Evolutionary conservation across 2,888 invertebrate species (phyloP), one percentile per base, ranked within the genome.

Genomic region (Chaitophorus viminalis): DNA sequence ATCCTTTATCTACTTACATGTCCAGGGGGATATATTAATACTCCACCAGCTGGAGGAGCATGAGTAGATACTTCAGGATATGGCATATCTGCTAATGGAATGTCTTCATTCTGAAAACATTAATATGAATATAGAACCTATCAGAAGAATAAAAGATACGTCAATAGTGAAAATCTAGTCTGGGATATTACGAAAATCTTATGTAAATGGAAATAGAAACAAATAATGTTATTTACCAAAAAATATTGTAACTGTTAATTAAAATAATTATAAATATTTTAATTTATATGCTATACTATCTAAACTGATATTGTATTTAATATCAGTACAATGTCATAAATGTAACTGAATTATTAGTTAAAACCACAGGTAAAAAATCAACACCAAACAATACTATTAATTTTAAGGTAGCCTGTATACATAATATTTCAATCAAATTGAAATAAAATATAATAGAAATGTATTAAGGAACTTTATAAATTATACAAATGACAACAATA

Each of bases 71-170:
- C 92, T 90, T 95, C 95, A 90, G 94, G 94, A 91, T 94, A 95
- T 91, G 94, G 94, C 93, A 94, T 94, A 91, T 95, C 95, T 91
- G 95, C 94, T 92, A 95, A 93, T 89, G 95, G 94, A 91, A 95
- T 94, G 91, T 95, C 95, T 92, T 95, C 95, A 92, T 93, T 94
- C 95, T 95, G 93, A 88, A 92, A 92, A 87, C 31, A 87, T 54
- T 8, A 39, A 90, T 60, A 60, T 25, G 21, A 3, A 60, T 60
- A 60, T 60, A 60, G 60, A 68, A 60, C 60, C 60, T 60, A 60
- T 3, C 60, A 18, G 60, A 60, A 60, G 17, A 68, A 68, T 29
- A 29, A 6, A 68, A 68, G 8, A 29, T n/a, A 8, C 68, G 29
- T 6, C 11, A 60, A 21, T 9, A 25, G 6, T 21, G 60, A 21